These are phyloP conservation scores for Peromyscus californicus DNA, from an alignment of 2,113 vertebrate genomes.

Conservation along the genomic window DNA sequence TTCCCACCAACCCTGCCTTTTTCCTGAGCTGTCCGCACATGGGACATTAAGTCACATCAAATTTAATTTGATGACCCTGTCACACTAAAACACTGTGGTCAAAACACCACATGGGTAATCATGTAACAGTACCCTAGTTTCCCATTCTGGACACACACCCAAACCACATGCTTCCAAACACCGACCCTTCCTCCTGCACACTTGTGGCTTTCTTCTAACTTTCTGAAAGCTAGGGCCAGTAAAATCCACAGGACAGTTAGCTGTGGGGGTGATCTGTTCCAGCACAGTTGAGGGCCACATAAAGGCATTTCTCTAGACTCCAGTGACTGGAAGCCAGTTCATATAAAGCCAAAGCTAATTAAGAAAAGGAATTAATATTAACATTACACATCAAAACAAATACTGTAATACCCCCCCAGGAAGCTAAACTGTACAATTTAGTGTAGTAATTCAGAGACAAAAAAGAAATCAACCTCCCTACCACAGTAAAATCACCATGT, in stretches of 20 bases:
- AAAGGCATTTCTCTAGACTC: background rate
- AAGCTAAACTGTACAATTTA: background rate
- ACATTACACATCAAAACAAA: background rate
- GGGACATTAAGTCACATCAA: background rate
- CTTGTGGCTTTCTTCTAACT: background rate
- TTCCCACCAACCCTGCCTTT: background rate
- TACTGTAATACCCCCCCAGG: background rate
- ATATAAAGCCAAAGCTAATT: constrained; percentile 42
- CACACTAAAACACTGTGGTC: background rate
- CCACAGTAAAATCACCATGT: too few relatives aligned
- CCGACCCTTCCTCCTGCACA: background rate
- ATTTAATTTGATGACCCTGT: background rate
- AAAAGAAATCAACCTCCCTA: background rate
- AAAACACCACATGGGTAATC: background rate
- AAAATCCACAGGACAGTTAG: background rate
- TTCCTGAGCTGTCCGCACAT: background rate
- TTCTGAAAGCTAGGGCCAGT: background rate
- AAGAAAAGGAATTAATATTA: background rate
- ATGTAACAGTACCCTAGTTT: background rate
- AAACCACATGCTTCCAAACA: constrained; percentile 41
- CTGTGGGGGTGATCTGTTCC: background rate
- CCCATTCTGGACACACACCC: constrained; percentile 28
- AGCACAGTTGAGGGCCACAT: background rate
- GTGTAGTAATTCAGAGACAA: background rate
- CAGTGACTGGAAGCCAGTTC: background rate